A percentile compares a stretch with the other conserved stretches of the same genome.
These are phyloP conservation scores for Carapus acus DNA, from an alignment of 2,797 vertebrate species.

Conservation along the genomic window DNA sequence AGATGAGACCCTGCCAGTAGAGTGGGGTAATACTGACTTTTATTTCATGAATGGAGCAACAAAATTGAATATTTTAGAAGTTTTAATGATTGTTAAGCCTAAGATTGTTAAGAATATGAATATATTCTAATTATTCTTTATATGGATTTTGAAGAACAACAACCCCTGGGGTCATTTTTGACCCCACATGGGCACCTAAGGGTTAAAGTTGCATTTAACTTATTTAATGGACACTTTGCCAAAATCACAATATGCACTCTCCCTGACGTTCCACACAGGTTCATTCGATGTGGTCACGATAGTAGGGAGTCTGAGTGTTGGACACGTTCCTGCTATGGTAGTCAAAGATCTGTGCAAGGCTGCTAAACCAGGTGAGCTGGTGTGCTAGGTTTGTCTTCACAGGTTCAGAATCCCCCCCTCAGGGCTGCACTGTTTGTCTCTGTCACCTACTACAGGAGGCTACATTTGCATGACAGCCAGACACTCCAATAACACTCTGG, in stretches of 20 bases:
- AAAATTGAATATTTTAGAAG: too few relatives aligned
- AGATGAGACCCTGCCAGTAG: constrained; percentile 67
- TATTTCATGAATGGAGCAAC: neutral
- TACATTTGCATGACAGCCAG: constrained; percentile 86
- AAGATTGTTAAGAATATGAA: too few relatives aligned
- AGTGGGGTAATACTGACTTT: constrained; percentile 67
- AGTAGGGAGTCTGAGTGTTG: constrained; percentile 77
- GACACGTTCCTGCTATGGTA: constrained; percentile 71
- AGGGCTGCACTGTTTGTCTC: neutral
- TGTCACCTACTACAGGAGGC: constrained; percentile 75
- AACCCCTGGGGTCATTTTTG: too few relatives aligned
- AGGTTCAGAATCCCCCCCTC: too few relatives aligned
- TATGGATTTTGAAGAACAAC: too few relatives aligned
- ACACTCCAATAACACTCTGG: constrained; percentile 70
- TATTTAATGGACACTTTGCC: neutral
- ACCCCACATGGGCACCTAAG: too few relatives aligned
- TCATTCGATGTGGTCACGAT: constrained; percentile 77
- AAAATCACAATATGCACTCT: neutral
- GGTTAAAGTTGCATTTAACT: too few relatives aligned
- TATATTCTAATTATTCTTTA: too few relatives aligned
- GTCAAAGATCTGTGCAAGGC: constrained; percentile 75
- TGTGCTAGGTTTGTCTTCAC: constrained; percentile 46
- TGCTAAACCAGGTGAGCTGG: constrained; percentile 71
- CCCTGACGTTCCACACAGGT: constrained; percentile 48
- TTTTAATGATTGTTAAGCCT: too few relatives aligned